Base-by-base conservation (phyloP, 2,113 vertebrate species). In the Carettochelys insculpta region DNA sequence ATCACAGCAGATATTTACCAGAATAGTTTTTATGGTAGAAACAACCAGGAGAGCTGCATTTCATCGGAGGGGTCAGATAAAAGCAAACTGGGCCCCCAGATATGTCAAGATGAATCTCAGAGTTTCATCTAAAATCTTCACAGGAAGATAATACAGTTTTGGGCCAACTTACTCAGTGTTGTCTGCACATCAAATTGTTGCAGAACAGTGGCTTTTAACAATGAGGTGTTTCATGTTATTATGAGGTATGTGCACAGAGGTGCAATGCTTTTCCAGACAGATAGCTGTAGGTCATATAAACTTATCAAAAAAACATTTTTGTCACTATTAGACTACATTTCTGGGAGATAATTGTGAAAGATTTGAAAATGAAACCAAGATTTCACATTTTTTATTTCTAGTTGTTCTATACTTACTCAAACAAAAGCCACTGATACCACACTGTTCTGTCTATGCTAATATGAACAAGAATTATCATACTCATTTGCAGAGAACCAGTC, bases 181-280 rank as follows among this genome's bases (percentile, higher is more conserved):
- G 22, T 43, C 65, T 8, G 41, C 68, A 2, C 11, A 82, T 90
- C 75, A 0, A 29, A 80, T 1, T 12, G 11, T 1, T 6, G 4
- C 68, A 38, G 27, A 29, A 83, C 43, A 75, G 19, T 48, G 53
- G 2, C 0, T 0, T 5, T 50, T 86, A 12, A 7, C 53, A 80
- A 24, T 1, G 43, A 41, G 68, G 8, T 25, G 20, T 24, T 24
- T 41, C 1, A 47, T 71, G 31, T 4, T 71, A 19, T 50, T 54
- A 76, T 82, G 50, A 51, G 5, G 2, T 6, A 1, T 10, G 6
- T 9, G 5, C 20, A 48, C n/a, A 73, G 50, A 80, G 65, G 52
- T 77, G 6, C 43, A n/a, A 22, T 29, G 25, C 1, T 8, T 1
- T 43, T 4, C 20, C 17, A 9, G 41, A 1, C 2, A 53, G 11